phyloP scores from a whole-genome alignment of 2,113 vertebrate species.

The Siphamia tubifer region DNA sequence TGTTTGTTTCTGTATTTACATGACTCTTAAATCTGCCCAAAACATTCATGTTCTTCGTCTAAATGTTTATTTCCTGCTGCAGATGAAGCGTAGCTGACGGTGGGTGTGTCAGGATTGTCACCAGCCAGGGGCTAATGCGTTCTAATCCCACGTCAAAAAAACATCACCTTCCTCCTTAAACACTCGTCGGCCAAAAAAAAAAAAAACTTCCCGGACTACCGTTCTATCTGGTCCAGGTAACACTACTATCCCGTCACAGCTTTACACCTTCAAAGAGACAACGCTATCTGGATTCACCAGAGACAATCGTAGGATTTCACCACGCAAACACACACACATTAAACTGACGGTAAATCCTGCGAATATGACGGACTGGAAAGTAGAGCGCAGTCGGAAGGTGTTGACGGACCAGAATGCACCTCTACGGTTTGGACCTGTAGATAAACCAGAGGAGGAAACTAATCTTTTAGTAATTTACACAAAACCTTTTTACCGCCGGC shows the following conservation, averaged over 20 bases:
- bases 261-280: slow-evolving; percentile 64
- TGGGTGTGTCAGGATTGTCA: slow-evolving; percentile 52
- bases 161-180: slow-evolving; percentile 13
- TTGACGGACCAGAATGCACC: slow-evolving; percentile 60
- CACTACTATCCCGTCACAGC: slow-evolving; percentile 53
- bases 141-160: slow-evolving; percentile 62
- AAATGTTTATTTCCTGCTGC: too few relatives aligned
- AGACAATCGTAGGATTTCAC: slow-evolving; percentile 74
- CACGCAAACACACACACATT: neutral
- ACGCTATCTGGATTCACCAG: slow-evolving; percentile 69
- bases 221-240: slow-evolving; percentile 45
- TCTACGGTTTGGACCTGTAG: slow-evolving; percentile 68
- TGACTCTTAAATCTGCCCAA: slow-evolving; percentile 39
- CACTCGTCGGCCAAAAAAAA: slow-evolving; percentile 50
- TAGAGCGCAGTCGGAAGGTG: slow-evolving; percentile 58
- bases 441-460: slow-evolving; percentile 72
- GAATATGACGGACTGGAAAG: slow-evolving; percentile 39
- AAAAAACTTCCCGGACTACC: slow-evolving; percentile 19
- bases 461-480: slow-evolving; percentile 83
- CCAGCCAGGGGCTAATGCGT: slow-evolving; percentile 59
- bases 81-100: slow-evolving; percentile 30
- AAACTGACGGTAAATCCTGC: slow-evolving; percentile 37
- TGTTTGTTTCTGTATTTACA: slow-evolving; percentile 1
- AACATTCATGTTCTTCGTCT: neutral
- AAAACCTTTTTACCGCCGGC: slow-evolving; percentile 75